Evolutionary conservation across 2,888 invertebrate genomes (phyloP).

Genomic region (Oscheius sp.): DNA sequence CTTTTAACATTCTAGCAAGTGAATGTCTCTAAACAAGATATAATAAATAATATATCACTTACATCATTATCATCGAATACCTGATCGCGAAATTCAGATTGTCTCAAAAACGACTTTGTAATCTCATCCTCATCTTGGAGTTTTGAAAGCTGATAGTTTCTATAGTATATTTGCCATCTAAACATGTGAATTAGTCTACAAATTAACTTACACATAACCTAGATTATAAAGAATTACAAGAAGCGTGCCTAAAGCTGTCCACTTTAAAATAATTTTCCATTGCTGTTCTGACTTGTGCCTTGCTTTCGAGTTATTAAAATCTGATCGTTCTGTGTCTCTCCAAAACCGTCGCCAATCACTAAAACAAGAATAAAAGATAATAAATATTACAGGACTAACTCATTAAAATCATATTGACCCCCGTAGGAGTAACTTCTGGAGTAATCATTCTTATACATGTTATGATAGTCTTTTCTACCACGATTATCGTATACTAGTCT

Average conservation of each 20-base stretch:
- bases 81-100: slow-evolving; percentile 51
- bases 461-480: slow-evolving; percentile 13
- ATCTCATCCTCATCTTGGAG: slow-evolving; percentile 64
- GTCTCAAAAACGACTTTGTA: slow-evolving; percentile 61
- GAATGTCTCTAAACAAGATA: slow-evolving; percentile 13
- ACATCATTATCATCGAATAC: slow-evolving; percentile 49
- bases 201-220: slow-evolving; percentile 55
- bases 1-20: slow-evolving; percentile 53
- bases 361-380: background rate
- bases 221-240: slow-evolving; percentile 57
- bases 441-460: slow-evolving; percentile 3
- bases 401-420: slow-evolving; percentile 7
- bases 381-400: slow-evolving; percentile 13
- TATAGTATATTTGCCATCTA: slow-evolving; percentile 49
- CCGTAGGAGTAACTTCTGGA: background rate
- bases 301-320: background rate
- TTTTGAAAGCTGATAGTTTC: slow-evolving; percentile 48
- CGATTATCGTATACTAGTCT: slow-evolving; percentile 24
- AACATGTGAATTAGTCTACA: background rate
- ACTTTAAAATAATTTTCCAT: slow-evolving; percentile 52
- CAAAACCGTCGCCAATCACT: slow-evolving; percentile 22
- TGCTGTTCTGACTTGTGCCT: slow-evolving; percentile 32
- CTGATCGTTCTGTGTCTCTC: slow-evolving; percentile 12
- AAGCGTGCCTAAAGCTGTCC: slow-evolving; percentile 50
- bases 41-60: slow-evolving; percentile 9